Percentiles rank a stretch among this genome's conserved stretches.
phyloP scores from a whole-genome alignment of 2,113 vertebrate species.

The Patagioenas fasciata region DNA sequence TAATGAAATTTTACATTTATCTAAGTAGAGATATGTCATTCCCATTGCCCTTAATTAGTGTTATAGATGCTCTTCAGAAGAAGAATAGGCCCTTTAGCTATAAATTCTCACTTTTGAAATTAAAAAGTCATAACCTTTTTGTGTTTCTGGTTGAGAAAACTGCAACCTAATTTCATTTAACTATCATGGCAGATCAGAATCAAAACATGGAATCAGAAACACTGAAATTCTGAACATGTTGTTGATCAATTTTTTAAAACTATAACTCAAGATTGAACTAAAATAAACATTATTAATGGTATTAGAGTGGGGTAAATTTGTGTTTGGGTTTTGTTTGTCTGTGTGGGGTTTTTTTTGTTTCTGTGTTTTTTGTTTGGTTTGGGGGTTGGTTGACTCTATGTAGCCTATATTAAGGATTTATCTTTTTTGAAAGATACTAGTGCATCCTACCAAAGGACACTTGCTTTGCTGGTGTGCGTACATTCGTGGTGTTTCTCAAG shows the following conservation, averaged over 20 bases:
- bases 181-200: background rate
- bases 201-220: background rate
- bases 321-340: no score
- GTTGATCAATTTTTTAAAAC: background rate
- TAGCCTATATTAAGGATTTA: background rate
- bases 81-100: constrained; percentile 35
- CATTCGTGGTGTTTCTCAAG: background rate
- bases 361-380: no score
- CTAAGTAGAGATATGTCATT: constrained; percentile 15
- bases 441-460: background rate
- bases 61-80: constrained; percentile 37
- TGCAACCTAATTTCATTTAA: constrained; percentile 13
- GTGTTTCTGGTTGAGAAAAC: constrained; percentile 45
- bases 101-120: constrained; percentile 55
- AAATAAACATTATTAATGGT: background rate
- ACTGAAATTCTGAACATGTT: background rate
- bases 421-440: background rate
- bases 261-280: background rate
- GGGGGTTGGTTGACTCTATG: background rate
- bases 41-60: constrained; percentile 60
- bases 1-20: constrained; percentile 29
- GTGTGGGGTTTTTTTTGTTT: no score
- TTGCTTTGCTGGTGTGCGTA: background rate
- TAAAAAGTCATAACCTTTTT: constrained; percentile 48
- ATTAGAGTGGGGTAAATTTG: background rate